Base-by-base conservation (phyloP, 2,113 vertebrate genomes). In the Phrynosoma platyrhinos region DNA sequence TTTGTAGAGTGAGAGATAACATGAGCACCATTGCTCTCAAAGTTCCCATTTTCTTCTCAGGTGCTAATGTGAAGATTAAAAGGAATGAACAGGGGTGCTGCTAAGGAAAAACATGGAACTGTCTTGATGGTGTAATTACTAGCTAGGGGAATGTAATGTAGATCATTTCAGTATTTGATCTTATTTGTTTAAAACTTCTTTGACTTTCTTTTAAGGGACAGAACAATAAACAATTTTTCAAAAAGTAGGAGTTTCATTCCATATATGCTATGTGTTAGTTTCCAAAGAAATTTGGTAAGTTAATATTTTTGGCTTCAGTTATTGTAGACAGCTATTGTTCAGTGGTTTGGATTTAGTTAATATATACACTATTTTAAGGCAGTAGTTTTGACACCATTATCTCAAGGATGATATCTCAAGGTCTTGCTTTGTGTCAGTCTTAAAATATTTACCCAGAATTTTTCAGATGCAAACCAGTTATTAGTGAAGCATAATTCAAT, bases 11-110 rank as follows among this genome's bases (percentile, higher is more conserved):
- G 20, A 71, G 27, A 83, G 53, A 42, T 42, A 32, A 80, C 5
- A 6, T 80, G 30, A 80, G 42, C 16, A 30, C 30, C 82, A 83
- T 83, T 71, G 66, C 30, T 47, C 14, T 52, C 47, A 36, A 74
- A 74, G 71, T 84, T 55, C 69, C 82, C 69, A 72, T 74, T 84
- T 74, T n/a, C 68, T 12, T 42, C 30, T 32, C 79, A 66, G 69
- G 68, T 74, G 53, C 69, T 36, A 36, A 74, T 58, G 55, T 30
- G 36, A 74, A 4, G 69, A 84, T 5, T 13, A 30, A 58, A 84
- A 23, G 18, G 27, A 74, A 74, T 74, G 30, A 74, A 36, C 21
- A 55, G 52, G 69, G 18, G 14, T 3, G 16, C 42, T 72, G 69
- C 74, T 58, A 80, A 52, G 10, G 42, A 47, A 71, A 52, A 79